Conservation (phyloP, 2,113 vertebrate genomes). For the Bufo gargarizans region DNA sequence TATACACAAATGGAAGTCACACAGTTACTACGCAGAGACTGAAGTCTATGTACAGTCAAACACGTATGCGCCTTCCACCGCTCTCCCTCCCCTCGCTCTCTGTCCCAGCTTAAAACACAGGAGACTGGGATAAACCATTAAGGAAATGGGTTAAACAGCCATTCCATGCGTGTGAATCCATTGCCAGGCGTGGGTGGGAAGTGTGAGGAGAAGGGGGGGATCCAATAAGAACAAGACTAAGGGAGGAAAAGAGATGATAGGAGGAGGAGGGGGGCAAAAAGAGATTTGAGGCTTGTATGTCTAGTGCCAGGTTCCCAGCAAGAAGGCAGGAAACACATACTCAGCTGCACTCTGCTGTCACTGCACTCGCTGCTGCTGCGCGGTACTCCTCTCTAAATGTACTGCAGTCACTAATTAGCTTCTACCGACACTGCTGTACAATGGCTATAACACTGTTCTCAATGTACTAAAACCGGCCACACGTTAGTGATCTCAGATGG, state of each 20-base stretch:
- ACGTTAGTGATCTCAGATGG: not conserved
- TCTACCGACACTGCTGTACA: not conserved
- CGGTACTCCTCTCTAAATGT: not conserved
- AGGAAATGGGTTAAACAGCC: constrained; percentile 59
- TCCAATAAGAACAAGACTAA: constrained; percentile 42
- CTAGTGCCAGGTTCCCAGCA: constrained; percentile 36
- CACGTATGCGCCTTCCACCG: constrained; percentile 2
- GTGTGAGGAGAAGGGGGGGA: constrained; percentile 20
- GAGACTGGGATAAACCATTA: constrained; percentile 54
- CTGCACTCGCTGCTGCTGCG: not conserved
- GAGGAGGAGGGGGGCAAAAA: not conserved
- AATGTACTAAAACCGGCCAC: not conserved
- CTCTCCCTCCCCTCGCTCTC: constrained; percentile 36
- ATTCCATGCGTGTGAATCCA: constrained; percentile 51
- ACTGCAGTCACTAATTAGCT: not conserved
- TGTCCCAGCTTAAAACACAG: constrained; percentile 57
- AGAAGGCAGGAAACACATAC: constrained; percentile 43
- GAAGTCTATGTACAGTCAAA: constrained; percentile 29
- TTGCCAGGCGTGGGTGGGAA: constrained; percentile 58
- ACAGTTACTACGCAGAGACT: not conserved
- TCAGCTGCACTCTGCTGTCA: not conserved
- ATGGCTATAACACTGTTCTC: not conserved
- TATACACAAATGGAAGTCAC: not conserved
- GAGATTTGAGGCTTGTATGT: constrained; percentile 37
- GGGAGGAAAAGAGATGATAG: constrained; percentile 42